Evolutionary conservation across 2,113 vertebrate genomes (phyloP), one percentile per base, ranked within the genome.

Genomic region (Nyctibius bracteatus): DNA sequence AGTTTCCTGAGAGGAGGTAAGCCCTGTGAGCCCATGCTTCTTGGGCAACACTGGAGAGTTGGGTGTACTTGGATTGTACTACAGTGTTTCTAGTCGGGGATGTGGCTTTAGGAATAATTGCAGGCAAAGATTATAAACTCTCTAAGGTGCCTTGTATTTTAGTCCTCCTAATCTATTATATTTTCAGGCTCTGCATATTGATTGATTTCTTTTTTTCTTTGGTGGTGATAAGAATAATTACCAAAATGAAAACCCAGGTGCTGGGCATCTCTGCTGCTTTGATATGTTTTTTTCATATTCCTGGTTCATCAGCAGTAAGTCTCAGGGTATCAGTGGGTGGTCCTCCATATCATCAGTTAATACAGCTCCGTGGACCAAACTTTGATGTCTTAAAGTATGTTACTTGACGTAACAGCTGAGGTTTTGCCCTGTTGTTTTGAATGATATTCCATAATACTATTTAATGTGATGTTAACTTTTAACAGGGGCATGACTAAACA

Each of bases 401-500:
- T 81, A 57, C 47, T 84, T 81, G 58, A 61, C 51, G 41, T 35
- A 94, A 27, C 47, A 91, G 37, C 88, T 72, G 65, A 88, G 52
- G 41, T 79, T 94, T 90, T 88, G 57, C 52, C 46, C 52, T 88
- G 68, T 92, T 61, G 52, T 74, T 88, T 81, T 88, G 72, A 91
- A 79, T 58, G 47, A 57, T 86, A 44, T 71, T 74, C 82, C 10
- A 6, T 88, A 86, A 65, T 63, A 24, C 41, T 88, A 8, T 66
- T 93, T 86, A 91, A 86, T 84, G 55, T 70, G 57, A 37, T 93
- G 72, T 71, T 94, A 94, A 89, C 52, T 96, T 92, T 92, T 49
- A 91, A 41, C 6, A 12, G 44, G 35, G 44, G 72, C 52, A 63
- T 92, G 92, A 86, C 82, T 95, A 92, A 96, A 92, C 49, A 75